These are phyloP conservation scores for Pseudorectes ferrugineus DNA, from an alignment of 2,113 vertebrate species.

Conservation along the genomic window DNA sequence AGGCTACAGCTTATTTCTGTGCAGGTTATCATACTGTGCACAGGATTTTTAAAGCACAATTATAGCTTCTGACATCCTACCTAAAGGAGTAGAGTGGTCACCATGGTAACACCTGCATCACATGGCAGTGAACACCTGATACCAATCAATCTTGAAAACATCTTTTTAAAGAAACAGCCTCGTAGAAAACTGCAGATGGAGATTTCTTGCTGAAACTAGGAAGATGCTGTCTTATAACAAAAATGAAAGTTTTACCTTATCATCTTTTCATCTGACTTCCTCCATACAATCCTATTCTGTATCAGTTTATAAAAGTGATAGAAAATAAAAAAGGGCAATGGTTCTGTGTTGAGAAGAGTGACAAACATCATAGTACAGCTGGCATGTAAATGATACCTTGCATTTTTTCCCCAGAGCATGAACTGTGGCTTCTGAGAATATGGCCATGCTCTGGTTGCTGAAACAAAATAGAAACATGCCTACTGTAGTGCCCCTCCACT, in stretches of 20 bases:
- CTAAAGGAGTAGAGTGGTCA: conserved; percentile 33
- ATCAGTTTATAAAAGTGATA: neutral
- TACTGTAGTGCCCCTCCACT: neutral
- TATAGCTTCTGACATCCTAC: conserved; percentile 9
- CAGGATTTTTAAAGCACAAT: neutral
- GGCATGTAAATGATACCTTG: neutral
- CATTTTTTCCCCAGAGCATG: neutral
- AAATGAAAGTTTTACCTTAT: neutral
- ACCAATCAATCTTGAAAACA: conserved; percentile 31
- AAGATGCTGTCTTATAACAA: neutral
- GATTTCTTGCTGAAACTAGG: neutral
- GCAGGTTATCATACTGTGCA: neutral
- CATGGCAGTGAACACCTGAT: neutral
- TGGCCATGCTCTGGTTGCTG: neutral
- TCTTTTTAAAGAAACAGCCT: conserved; percentile 6
- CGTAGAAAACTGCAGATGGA: neutral
- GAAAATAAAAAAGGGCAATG: neutral
- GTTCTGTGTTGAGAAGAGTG: neutral
- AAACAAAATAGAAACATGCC: neutral
- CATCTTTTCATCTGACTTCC: neutral
- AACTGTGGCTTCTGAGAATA: neutral
- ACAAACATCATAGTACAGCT: neutral
- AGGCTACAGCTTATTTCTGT: neutral
- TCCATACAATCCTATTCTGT: neutral
- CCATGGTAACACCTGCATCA: conserved; percentile 31